These are phyloP conservation scores for Philopotamus ludificatus DNA, from an alignment of 1,140 invertebrate genomes.

Conservation along the genomic window DNA sequence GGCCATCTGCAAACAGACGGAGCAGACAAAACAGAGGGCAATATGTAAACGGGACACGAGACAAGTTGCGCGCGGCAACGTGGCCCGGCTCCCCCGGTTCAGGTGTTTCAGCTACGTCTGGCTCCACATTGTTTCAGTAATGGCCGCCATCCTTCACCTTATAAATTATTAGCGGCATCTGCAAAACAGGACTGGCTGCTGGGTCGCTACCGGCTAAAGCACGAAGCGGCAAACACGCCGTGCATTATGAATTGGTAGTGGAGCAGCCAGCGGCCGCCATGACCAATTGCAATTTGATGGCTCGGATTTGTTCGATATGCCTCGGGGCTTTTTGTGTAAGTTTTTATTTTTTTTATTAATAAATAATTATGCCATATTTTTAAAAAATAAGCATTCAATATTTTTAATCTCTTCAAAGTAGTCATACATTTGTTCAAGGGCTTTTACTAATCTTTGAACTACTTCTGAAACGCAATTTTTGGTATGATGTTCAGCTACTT, in stretches of 20 bases:
- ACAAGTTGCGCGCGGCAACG: conserved; percentile 12
- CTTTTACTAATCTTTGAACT: no score
- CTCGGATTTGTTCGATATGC: no score
- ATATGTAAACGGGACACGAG: conserved; percentile 12
- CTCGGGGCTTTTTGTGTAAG: no score
- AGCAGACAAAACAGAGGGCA: conserved; percentile 8
- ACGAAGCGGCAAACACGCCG: conserved; percentile 10
- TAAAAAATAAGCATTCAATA: no score
- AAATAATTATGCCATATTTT: no score
- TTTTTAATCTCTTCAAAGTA: no score
- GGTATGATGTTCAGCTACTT: no score
- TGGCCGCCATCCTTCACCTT: conserved; percentile 32
- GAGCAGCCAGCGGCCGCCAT: no score
- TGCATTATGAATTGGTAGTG: conserved; percentile 15
- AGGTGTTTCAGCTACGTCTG: conserved; percentile 8
- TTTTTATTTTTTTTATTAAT: no score
- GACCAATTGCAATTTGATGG: not conserved
- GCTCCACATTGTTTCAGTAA: conserved; percentile 29
- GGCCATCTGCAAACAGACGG: conserved; percentile 9
- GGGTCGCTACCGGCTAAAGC: conserved; percentile 12
- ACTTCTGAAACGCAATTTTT: no score
- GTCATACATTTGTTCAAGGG: no score
- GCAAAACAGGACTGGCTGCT: conserved; percentile 3
- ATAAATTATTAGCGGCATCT: conserved; percentile 31
- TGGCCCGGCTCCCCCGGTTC: not conserved